Base-by-base conservation (phyloP, 2,113 vertebrate species). In the Neotragus pygmaeus region DNA sequence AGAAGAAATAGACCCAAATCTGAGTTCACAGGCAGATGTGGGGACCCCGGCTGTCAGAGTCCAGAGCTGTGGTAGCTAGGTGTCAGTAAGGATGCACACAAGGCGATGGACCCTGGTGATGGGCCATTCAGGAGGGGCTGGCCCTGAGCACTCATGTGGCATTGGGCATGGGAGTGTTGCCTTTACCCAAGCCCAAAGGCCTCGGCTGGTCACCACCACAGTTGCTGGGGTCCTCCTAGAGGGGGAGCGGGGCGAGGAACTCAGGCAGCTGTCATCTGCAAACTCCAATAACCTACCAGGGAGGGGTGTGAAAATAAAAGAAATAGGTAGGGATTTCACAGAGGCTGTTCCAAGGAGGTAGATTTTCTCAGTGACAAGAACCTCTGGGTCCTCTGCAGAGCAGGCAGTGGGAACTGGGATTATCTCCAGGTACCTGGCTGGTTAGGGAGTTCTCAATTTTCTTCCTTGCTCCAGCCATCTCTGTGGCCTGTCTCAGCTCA, bases 11-110 rank as follows among this genome's bases (percentile, higher is more conserved):
- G 47, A n/a, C 47, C 3, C 78, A 81, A 81, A 53, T 51, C 78
- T 0, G 0, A 17, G 47, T 2, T n/a, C 47, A 51, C 30, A 33
- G 47, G 30, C 17, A 51, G 47, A 33, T 51, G 75, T 47, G 75
- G 27, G 27, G 14, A 7, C 43, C 27, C 15, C 17, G 43, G 47
- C 78, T 47, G 6, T n/a, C 0, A 0, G 30, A 12, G 3, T 51
- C 30, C 47, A 81, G 17, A 51, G 30, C 17, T 51, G 6, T 11
- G 49, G 17, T 36, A 36, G 51, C 33, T 36, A 25, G 21, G 7
- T 55, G 33, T 82, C 80, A 36, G 12, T 53, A 4, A 25, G 7
- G n/a, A 25, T 5, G n/a, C n/a, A 39, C 14, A 57, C n/a, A 39
- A 14, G 36, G 14, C 1, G 0, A 13, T 83, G n/a, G n/a, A 2